Conservation (phyloP, 2,797 vertebrate genomes). For the Jordanella pulchra region DNA sequence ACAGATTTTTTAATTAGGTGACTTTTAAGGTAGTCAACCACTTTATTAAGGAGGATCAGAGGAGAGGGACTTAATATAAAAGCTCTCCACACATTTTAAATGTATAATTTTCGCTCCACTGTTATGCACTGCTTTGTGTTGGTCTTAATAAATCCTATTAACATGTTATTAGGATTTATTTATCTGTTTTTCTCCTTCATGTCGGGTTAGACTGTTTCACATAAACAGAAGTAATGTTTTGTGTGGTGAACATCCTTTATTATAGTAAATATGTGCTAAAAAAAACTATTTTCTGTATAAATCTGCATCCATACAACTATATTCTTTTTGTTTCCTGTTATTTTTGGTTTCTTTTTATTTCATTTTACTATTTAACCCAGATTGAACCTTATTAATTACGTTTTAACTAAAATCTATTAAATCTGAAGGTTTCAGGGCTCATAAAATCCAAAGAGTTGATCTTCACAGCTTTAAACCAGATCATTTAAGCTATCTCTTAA, state of each 20-base stretch:
- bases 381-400: background rate
- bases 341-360: too few species aligned
- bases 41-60: background rate
- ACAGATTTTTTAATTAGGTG: background rate
- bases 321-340: background rate
- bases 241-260: background rate
- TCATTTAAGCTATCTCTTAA: background rate
- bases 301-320: background rate
- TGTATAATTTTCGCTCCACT: background rate
- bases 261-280: background rate
- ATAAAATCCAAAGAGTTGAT: background rate
- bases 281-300: background rate
- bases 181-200: background rate
- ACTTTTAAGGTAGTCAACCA: background rate
- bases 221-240: background rate
- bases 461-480: background rate
- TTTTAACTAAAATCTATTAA: background rate
- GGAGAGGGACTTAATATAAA: background rate
- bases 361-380: background rate
- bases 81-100: too few species aligned
- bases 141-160: background rate
- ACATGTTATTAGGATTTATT: too few species aligned
- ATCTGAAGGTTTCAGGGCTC: too few species aligned
- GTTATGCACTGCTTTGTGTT: background rate
- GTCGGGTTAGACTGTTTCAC: background rate